Conservation (phyloP, 2,888 invertebrate genomes). For the Ichneumoninae sp. region DNA sequence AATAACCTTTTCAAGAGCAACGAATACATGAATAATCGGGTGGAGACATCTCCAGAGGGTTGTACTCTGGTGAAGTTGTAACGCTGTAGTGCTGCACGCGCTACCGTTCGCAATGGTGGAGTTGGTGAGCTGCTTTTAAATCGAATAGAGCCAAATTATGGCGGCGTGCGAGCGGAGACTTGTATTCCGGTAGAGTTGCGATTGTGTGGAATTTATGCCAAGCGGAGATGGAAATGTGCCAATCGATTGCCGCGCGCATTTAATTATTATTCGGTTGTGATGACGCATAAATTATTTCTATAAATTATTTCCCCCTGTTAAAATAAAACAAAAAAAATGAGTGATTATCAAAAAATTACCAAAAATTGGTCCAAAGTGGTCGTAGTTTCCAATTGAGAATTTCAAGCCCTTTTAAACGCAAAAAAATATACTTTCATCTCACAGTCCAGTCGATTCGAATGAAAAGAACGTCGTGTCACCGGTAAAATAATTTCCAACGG, state of each 20-base stretch:
- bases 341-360: neutral
- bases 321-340: neutral
- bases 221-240: neutral
- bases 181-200: neutral
- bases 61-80: neutral
- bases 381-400: too few relatives aligned
- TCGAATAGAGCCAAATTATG: neutral
- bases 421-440: too few relatives aligned
- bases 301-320: too few relatives aligned
- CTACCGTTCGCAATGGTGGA: neutral
- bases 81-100: neutral
- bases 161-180: neutral
- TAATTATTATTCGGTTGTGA: too few relatives aligned
- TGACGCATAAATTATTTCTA: neutral
- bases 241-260: too few relatives aligned
- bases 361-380: neutral
- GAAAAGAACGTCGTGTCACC: neutral
- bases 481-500: neutral
- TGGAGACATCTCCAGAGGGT: too few relatives aligned
- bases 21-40: too few relatives aligned
- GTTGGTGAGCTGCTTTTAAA: neutral
- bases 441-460: neutral
- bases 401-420: too few relatives aligned
- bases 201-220: neutral
- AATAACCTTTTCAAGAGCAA: neutral